Evolutionary conservation across 1,140 invertebrate species (phyloP).

Genomic region (Drosophila repleta): DNA sequence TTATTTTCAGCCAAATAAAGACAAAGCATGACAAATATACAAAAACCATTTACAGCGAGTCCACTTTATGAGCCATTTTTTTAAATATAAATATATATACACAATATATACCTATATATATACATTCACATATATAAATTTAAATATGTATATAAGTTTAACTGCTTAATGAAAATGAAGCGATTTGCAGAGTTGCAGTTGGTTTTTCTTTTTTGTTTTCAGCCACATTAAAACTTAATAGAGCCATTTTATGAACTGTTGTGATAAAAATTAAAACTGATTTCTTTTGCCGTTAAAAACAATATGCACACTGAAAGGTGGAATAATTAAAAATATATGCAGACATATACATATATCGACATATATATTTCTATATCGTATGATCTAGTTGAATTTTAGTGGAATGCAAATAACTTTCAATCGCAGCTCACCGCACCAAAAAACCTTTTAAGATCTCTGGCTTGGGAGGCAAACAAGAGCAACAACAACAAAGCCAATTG

Average conservation of each 20-base stretch:
- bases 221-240: slow-evolving; percentile 22
- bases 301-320: slow-evolving; percentile 1
- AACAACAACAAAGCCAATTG: slow-evolving; percentile 47
- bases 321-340: slow-evolving; percentile 3
- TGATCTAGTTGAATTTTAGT: neutral
- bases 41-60: slow-evolving; percentile 62
- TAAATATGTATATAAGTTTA: neutral
- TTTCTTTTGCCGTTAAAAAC: slow-evolving; percentile 14
- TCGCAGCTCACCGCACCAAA: slow-evolving; percentile 26
- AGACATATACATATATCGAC: neutral
- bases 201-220: neutral
- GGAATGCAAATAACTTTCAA: slow-evolving; percentile 10
- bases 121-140: neutral
- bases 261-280: slow-evolving; percentile 24
- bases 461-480: slow-evolving; percentile 31
- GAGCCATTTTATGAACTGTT: slow-evolving; percentile 24
- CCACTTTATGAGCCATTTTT: slow-evolving; percentile 34
- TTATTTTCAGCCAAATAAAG: slow-evolving; percentile 75
- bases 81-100: slow-evolving; percentile 5
- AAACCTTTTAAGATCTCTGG: slow-evolving; percentile 59
- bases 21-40: slow-evolving; percentile 69
- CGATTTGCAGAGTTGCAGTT: slow-evolving; percentile 18
- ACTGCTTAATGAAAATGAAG: slow-evolving; percentile 26
- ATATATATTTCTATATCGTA: neutral
- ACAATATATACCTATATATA: neutral